Evolutionary conservation across 2,797 vertebrate genomes (phyloP), one percentile per base, ranked within the genome.

Genomic region (Sebastes hubbsi): DNA sequence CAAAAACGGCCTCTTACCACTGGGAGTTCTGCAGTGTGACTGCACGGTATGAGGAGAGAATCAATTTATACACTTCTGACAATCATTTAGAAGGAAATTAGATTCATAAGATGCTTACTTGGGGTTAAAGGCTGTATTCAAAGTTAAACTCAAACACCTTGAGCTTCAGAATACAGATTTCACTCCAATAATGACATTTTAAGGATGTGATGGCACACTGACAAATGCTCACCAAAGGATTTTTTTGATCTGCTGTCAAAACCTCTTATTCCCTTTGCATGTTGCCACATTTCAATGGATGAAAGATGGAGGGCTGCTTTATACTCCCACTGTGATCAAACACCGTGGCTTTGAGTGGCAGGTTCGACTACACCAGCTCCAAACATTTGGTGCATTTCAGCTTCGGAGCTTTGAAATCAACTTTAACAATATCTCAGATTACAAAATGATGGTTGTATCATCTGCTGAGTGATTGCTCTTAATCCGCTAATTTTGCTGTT

Each of bases 381-480:
- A 88, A 87, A 91, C 25, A 87, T 72, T 80, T 64, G 59, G 18
- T 59, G n/a, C 16, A 16, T 77, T 78, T 78, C 49, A 72, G 14
- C 32, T 74, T 27, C 0, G 0, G 55, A 66, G 10, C 20, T 80
- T 22, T 18, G 29, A 75, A 63, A 76, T 65, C 16, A 73, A 81
- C 62, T 2, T 32, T 56, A 54, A 55, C 65, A 81, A 56, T 74
- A 76, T 74, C 22, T 87, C 13, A 1, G 64, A 78, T 81, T 78
- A 60, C 55, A 62, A 52, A 14, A 49, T 34, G 67, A 80, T 79
- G 64, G 24, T 32, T 54, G 54, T 46, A 62, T 72, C 62, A 24
- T 72, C 62, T 46, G 63, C 25, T 62, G 68, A 73, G 32, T 69
- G 58, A 83, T 59, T 69, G 78, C 18, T 32, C 58, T 30, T 66